Conservation (phyloP, 1,140 invertebrate genomes). For the Brachionus plicatilis region DNA sequence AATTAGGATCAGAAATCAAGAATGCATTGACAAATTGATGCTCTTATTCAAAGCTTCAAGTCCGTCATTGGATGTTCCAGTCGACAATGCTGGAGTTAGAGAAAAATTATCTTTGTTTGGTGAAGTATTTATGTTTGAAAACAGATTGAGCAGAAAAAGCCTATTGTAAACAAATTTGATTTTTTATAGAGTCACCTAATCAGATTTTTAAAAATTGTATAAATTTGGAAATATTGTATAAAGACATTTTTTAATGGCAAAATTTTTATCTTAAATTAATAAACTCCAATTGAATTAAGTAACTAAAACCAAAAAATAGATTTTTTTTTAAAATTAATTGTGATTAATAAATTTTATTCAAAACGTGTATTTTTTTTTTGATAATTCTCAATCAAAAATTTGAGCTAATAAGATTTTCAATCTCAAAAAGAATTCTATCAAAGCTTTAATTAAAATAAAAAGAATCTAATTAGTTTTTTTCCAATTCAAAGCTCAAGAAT, state of each 20-base stretch:
- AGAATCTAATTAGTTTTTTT: too few species aligned
- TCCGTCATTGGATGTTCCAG: background rate
- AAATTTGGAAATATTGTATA: background rate
- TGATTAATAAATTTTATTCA: background rate
- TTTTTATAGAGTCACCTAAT: background rate
- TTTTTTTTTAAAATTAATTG: too few species aligned
- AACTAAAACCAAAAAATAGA: background rate
- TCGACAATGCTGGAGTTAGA: background rate
- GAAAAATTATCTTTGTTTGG: background rate
- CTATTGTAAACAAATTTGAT: background rate
- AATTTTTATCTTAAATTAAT: background rate
- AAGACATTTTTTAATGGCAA: background rate
- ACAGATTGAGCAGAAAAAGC: background rate
- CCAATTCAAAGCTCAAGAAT: too few species aligned
- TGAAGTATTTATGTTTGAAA: conserved; percentile 33
- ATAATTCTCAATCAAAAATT: background rate
- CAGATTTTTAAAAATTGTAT: background rate
- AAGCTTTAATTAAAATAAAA: too few species aligned
- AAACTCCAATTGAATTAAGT: background rate
- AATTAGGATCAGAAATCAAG: background rate
- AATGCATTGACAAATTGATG: conserved; percentile 20
- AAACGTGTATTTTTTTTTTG: background rate
- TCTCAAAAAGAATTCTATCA: too few species aligned
- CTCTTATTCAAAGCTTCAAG: conserved; percentile 1
- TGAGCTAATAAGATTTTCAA: background rate